Percentiles rank a stretch among this genome's conserved stretches.
phyloP scores from a whole-genome alignment of 2,797 vertebrate genomes.

The Girardinus metallicus region DNA sequence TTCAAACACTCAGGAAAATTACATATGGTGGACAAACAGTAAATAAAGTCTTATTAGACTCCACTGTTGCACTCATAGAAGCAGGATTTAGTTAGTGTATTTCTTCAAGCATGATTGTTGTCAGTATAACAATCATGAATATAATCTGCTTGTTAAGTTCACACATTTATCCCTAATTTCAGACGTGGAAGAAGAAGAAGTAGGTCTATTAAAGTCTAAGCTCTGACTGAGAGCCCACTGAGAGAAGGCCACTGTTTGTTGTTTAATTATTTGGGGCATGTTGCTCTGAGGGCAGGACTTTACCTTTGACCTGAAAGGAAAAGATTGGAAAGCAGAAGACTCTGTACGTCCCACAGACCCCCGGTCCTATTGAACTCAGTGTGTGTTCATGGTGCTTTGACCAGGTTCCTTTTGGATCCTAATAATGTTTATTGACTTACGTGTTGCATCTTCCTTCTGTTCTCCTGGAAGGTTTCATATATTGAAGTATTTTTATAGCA shows the following conservation, averaged over 20 bases:
- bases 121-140: constrained; percentile 12
- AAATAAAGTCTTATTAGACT: constrained; percentile 76
- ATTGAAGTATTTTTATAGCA: background rate
- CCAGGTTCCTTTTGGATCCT: constrained; percentile 20
- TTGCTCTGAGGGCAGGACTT: constrained; percentile 76
- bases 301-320: constrained; percentile 73
- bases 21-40: constrained; percentile 76
- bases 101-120: constrained; percentile 4
- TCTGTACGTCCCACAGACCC: constrained; percentile 52
- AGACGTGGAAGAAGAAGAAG: constrained; percentile 26
- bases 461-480: constrained; percentile 1
- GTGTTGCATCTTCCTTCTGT: constrained; percentile 4
- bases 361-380: constrained; percentile 55
- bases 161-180: constrained; percentile 9
- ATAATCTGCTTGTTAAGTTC: constrained; percentile 10
- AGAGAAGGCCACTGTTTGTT: constrained; percentile 79
- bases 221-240: constrained; percentile 51
- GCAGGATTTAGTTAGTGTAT: constrained; percentile 12
- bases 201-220: constrained; percentile 41
- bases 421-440: constrained; percentile 18
- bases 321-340: constrained; percentile 50
- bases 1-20: constrained; percentile 82
- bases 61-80: constrained; percentile 34
- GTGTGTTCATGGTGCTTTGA: constrained; percentile 35
- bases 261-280: constrained; percentile 82